These are phyloP conservation scores for Panagrolaimus sp. DNA, from an alignment of 1,140 invertebrate species.

Conservation along the genomic window DNA sequence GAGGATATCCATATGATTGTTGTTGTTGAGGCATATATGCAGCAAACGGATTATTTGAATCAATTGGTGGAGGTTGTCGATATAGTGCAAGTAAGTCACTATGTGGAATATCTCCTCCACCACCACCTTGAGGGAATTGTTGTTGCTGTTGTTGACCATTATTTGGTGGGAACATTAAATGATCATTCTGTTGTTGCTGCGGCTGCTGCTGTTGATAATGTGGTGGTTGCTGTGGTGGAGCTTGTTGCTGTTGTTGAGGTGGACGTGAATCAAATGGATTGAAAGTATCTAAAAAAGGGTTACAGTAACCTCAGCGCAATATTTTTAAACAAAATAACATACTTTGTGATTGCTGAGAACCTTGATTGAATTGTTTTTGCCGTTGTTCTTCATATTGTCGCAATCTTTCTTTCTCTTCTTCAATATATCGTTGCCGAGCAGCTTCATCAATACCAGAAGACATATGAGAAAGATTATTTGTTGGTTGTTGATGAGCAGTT, in stretches of 20 bases:
- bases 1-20: no score
- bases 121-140: background rate
- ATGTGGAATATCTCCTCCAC: conserved; percentile 12
- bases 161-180: conserved; percentile 13
- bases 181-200: conserved; percentile 1
- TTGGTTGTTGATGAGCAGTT: conserved; percentile 21
- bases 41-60: conserved; percentile 35
- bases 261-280: conserved; percentile 35
- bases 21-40: background rate
- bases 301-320: no score
- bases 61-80: conserved; percentile 27
- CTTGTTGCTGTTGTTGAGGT: no score
- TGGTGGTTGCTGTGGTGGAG: background rate
- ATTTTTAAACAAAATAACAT: background rate
- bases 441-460: conserved; percentile 44
- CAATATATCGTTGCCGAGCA: conserved; percentile 52
- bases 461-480: conserved; percentile 20
- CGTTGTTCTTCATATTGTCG: conserved; percentile 56
- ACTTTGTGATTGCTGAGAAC: conserved; percentile 9
- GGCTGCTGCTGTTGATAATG: background rate
- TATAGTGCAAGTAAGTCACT: conserved; percentile 21
- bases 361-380: conserved; percentile 32
- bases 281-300: conserved; percentile 15
- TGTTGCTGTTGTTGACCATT: background rate
- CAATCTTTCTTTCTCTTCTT: conserved; percentile 57